Percentiles rank a stretch among this genome's conserved stretches.
These are phyloP conservation scores for Stenotaenia linearis DNA, from an alignment of 2,888 invertebrate genomes.

Conservation along the genomic window DNA sequence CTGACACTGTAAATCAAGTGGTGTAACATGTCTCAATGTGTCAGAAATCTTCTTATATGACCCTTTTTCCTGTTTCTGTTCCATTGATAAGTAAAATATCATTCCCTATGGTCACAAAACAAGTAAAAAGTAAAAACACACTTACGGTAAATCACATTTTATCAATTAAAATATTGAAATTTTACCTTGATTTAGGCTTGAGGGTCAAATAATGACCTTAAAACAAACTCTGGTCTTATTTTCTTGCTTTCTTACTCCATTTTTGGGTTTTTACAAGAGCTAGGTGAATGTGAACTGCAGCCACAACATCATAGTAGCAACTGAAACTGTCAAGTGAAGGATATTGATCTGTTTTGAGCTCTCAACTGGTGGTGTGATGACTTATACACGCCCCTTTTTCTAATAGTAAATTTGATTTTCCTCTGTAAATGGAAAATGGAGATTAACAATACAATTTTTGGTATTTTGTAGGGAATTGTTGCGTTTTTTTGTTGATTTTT, in stretches of 20 bases:
- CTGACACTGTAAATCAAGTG: constrained; percentile 67
- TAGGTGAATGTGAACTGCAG: background rate
- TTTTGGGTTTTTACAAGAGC: background rate
- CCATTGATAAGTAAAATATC: background rate
- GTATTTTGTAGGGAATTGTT: background rate
- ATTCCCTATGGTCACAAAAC: background rate
- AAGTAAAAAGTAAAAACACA: background rate
- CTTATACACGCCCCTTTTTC: background rate
- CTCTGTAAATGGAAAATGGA: too few relatives aligned
- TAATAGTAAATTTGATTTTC: background rate
- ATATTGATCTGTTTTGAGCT: background rate
- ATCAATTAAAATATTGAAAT: too few relatives aligned
- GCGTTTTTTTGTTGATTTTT: too few relatives aligned
- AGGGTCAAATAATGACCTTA: too few relatives aligned
- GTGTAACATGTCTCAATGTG: constrained; percentile 51
- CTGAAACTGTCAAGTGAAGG: background rate
- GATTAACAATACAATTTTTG: background rate
- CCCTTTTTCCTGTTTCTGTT: background rate
- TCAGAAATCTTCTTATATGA: constrained; percentile 43
- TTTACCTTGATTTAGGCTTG: background rate
- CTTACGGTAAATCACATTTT: too few relatives aligned
- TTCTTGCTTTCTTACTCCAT: background rate
- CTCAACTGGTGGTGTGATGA: background rate
- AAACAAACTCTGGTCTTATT: background rate
- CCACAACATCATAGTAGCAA: background rate